Evolutionary conservation across 2,797 vertebrate genomes (phyloP).

Genomic region (Epinephelus awoara): DNA sequence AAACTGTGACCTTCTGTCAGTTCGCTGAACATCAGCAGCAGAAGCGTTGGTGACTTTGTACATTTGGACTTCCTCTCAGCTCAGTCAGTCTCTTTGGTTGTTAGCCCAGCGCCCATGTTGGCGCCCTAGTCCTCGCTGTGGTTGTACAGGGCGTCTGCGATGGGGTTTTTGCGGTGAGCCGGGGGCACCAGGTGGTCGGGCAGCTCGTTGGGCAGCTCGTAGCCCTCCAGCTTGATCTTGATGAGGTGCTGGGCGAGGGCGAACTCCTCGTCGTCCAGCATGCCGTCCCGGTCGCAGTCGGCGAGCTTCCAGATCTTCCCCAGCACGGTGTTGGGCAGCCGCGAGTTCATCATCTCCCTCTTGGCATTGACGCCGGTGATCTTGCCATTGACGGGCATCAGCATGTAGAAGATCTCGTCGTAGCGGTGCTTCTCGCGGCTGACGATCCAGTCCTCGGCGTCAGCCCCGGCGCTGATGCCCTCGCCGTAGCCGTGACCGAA

Average conservation of each 20-base stretch:
- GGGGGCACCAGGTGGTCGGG: conserved; percentile 94
- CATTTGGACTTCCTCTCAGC: conserved; percentile 11
- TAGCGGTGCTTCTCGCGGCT: conserved; percentile 95
- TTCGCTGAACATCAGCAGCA: conserved; percentile 10
- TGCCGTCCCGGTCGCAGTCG: conserved; percentile 94
- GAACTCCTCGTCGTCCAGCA: conserved; percentile 98
- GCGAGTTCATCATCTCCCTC: conserved; percentile 98
- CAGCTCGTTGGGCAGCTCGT: conserved; percentile 91
- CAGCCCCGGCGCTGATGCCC: conserved; percentile 94
- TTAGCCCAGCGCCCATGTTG: rapidly evolving
- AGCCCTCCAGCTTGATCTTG: conserved; percentile 96
- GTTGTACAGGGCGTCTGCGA: conserved; percentile 79
- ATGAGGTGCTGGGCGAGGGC: conserved; percentile 97
- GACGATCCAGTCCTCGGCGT: conserved; percentile 96
- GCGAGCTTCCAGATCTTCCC: conserved; percentile 99
- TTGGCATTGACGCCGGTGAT: conserved; percentile 95
- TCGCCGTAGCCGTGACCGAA: conserved; percentile 97
- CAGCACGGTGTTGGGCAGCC: conserved; percentile 95
- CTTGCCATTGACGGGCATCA: conserved; percentile 97
- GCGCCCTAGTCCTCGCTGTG: conserved; percentile 79
- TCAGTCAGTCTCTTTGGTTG: conserved; percentile 17
- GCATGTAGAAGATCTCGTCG: conserved; percentile 98
- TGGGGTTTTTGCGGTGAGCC: conserved; percentile 89
- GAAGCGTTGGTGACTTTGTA: not conserved
- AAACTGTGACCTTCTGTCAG: not conserved